These are phyloP conservation scores for Netelia inedita DNA, from an alignment of 2,888 invertebrate genomes.

Conservation along the genomic window DNA sequence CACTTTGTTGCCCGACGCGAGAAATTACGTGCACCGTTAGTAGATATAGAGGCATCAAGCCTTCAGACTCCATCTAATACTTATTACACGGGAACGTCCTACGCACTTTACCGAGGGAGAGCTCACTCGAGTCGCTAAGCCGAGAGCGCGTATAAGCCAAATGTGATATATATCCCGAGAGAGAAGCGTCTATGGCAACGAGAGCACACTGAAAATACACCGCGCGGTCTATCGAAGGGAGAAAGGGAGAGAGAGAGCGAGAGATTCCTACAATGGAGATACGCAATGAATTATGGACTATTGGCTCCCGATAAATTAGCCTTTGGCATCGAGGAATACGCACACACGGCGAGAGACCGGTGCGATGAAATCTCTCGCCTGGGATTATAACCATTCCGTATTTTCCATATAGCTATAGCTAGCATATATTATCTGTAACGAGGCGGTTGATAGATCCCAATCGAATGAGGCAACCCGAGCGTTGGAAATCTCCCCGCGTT, in stretches of 20 bases:
- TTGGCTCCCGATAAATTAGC: slow-evolving; percentile 67
- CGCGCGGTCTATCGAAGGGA: not conserved
- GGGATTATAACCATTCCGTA: slow-evolving; percentile 40
- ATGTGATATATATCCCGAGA: slow-evolving; percentile 34
- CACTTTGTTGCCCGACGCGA: slow-evolving; percentile 38
- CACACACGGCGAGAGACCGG: slow-evolving; percentile 32
- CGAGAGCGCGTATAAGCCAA: slow-evolving; percentile 32
- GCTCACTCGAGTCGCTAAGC: slow-evolving; percentile 14
- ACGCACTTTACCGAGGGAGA: slow-evolving; percentile 42
- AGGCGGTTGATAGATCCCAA: slow-evolving; percentile 58
- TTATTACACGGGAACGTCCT: slow-evolving; percentile 65
- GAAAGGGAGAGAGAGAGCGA: not conserved
- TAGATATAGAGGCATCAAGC: slow-evolving; percentile 44
- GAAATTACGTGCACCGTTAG: slow-evolving; percentile 48
- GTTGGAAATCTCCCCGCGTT: slow-evolving; percentile 24
- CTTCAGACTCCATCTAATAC: slow-evolving; percentile 32
- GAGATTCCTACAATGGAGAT: slow-evolving; percentile 44
- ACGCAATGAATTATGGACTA: slow-evolving; percentile 67
- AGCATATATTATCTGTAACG: slow-evolving; percentile 53
- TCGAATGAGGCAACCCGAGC: slow-evolving; percentile 51
- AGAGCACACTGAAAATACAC: slow-evolving; percentile 58
- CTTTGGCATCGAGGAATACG: slow-evolving; percentile 48
- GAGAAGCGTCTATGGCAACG: slow-evolving; percentile 36
- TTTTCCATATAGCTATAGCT: slow-evolving; percentile 32
- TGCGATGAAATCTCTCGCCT: slow-evolving; percentile 52